phyloP scores from a whole-genome alignment of 2,113 vertebrate species.

The Alligator sinensis region DNA sequence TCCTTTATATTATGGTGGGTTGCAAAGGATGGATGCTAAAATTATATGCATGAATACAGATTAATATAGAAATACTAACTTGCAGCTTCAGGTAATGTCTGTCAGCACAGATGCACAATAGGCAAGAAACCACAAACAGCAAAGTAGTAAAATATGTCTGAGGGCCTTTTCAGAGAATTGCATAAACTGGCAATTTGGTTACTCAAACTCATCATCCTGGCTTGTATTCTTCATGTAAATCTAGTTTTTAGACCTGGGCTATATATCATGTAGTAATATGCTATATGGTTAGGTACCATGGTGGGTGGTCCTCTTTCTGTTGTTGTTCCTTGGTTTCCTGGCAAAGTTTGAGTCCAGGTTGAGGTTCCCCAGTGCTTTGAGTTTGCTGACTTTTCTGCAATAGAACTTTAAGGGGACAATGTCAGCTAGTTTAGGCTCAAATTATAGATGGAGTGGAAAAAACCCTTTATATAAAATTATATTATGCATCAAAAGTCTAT shows the following conservation, averaged over 20 bases:
- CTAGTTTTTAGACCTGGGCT: background rate
- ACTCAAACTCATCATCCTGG: slow-evolving; percentile 2
- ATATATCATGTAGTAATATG: slow-evolving; percentile 32
- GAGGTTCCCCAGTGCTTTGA: slow-evolving; percentile 37
- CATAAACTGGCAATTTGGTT: background rate
- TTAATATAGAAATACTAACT: background rate
- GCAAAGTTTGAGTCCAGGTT: slow-evolving; percentile 50
- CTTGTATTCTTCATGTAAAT: slow-evolving; percentile 22
- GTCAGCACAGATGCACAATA: too few relatives aligned
- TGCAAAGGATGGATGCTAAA: background rate
- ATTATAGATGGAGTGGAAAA: background rate
- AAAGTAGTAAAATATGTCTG: background rate
- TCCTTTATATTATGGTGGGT: background rate
- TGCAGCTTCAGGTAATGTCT: background rate
- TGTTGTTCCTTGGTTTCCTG: slow-evolving; percentile 71
- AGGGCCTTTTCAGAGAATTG: background rate
- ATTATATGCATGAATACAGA: background rate
- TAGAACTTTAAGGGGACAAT: slow-evolving; percentile 30
- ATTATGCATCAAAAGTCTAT: background rate
- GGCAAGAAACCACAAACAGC: background rate
- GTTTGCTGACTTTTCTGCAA: slow-evolving; percentile 49
- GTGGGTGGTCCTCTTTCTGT: slow-evolving; percentile 65
- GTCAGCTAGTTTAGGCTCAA: background rate
- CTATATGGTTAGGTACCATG: slow-evolving; percentile 34
- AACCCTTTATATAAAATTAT: slow-evolving; percentile 12